A percentile compares a stretch with the other conserved stretches of the same genome.
Evolutionary conservation across 2,113 vertebrate species (phyloP).

Genomic region (Puffinus mauretanicus): DNA sequence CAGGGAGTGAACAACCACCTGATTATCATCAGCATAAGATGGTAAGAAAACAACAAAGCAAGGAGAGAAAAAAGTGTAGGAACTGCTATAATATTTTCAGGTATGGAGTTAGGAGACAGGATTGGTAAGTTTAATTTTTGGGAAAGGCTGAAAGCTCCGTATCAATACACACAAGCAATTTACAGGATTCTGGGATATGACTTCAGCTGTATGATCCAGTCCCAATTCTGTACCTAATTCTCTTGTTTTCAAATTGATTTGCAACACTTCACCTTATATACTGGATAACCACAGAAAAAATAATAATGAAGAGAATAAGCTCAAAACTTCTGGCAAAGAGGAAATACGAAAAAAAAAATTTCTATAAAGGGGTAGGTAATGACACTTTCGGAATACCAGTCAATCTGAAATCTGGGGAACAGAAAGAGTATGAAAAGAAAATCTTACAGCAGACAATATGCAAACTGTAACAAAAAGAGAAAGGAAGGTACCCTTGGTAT

Average conservation of each 20-base stretch:
- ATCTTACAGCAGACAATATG: background rate
- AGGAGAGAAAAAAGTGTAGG: background rate
- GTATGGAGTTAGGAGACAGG: background rate
- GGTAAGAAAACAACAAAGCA: background rate
- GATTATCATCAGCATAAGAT: background rate
- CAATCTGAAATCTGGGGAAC: background rate
- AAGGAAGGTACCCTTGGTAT: background rate
- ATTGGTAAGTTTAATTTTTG: background rate
- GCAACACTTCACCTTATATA: background rate
- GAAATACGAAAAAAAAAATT: background rate
- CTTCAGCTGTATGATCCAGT: background rate
- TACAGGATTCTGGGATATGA: background rate
- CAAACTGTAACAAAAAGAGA: background rate
- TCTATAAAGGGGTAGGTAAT: background rate
- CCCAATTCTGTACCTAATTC: background rate
- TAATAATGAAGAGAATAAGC: background rate
- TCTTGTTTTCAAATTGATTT: background rate
- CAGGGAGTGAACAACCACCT: background rate
- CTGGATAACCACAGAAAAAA: background rate
- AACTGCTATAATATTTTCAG: background rate
- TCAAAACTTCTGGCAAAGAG: background rate
- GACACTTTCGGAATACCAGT: background rate
- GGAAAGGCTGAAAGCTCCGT: background rate
- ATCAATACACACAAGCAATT: background rate
- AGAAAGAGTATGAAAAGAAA: background rate